A percentile compares a stretch with the other conserved stretches of the same genome.
phyloP scores from a whole-genome alignment of 2,113 vertebrate genomes.

The Dicerorhinus sumatrensis region DNA sequence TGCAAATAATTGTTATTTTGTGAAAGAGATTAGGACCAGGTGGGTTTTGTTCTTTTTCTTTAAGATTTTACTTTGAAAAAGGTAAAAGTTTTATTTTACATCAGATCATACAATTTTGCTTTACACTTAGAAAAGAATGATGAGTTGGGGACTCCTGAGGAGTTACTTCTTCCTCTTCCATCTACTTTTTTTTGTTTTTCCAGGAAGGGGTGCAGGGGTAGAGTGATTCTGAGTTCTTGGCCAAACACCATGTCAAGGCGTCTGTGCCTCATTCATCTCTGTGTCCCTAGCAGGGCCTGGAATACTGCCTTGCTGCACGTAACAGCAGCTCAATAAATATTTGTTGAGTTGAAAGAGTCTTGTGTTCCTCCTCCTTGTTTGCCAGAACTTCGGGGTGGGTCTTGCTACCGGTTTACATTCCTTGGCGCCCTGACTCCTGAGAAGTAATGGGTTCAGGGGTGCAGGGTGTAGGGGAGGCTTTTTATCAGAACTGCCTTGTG shows the following conservation, averaged over 20 bases:
- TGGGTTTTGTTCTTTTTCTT: slow-evolving; percentile 33
- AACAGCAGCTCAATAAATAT: slow-evolving; percentile 37
- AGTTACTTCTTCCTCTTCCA: neutral
- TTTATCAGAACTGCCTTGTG: slow-evolving; percentile 29
- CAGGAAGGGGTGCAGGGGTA: too few species aligned
- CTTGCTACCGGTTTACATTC: slow-evolving; percentile 68
- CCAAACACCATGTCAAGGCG: neutral
- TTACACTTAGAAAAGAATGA: neutral
- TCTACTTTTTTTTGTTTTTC: neutral
- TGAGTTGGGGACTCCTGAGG: neutral
- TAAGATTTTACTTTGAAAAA: neutral
- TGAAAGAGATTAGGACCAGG: neutral
- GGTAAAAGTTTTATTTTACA: slow-evolving; percentile 23
- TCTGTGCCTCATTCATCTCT: slow-evolving; percentile 13
- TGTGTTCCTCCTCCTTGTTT: slow-evolving; percentile 55
- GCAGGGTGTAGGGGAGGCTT: neutral
- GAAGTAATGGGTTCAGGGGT: slow-evolving; percentile 28
- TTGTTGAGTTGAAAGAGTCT: slow-evolving; percentile 75
- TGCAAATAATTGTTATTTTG: neutral
- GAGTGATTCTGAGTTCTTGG: neutral
- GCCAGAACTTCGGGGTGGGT: slow-evolving; percentile 53
- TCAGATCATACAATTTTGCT: neutral
- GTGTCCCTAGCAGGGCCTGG: neutral
- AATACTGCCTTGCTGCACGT: slow-evolving; percentile 53
- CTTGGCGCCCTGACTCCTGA: slow-evolving; percentile 12